Evolutionary conservation across 2,888 invertebrate genomes (phyloP).

Genomic region (Philonicus albiceps): DNA sequence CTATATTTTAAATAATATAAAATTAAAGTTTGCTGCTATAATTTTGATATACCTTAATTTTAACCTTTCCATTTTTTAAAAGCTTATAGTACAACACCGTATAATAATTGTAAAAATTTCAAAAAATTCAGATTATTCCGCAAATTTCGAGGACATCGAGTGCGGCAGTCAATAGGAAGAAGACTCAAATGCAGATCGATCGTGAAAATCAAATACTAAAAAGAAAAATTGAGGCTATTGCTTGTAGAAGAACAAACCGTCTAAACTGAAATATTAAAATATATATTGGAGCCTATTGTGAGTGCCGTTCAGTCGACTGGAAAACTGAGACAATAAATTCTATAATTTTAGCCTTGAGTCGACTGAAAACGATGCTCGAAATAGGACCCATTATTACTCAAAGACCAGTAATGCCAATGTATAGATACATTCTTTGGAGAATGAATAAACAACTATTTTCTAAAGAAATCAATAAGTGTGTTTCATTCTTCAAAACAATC

Average conservation of each 20-base stretch:
- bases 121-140: neutral
- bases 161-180: constrained; percentile 66
- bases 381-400: neutral
- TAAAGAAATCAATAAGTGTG: neutral
- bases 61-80: too few species aligned
- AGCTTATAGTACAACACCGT: too few species aligned
- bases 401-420: neutral
- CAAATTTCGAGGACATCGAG: constrained; percentile 54
- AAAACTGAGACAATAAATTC: neutral
- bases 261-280: neutral
- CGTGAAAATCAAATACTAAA: constrained; percentile 67
- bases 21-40: too few species aligned
- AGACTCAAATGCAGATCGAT: constrained; percentile 68
- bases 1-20: neutral
- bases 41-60: too few species aligned
- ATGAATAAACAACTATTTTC: neutral
- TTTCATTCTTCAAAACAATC: neutral
- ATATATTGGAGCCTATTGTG: neutral
- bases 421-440: neutral
- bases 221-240: constrained; percentile 59
- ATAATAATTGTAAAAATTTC: too few species aligned
- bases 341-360: neutral
- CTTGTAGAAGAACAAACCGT: neutral
- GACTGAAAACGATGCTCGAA: neutral
- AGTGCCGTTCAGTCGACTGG: neutral